Evolutionary conservation across 2,888 invertebrate genomes (phyloP), one percentile per base, ranked within the genome.

Genomic region (Chesias legatella): DNA sequence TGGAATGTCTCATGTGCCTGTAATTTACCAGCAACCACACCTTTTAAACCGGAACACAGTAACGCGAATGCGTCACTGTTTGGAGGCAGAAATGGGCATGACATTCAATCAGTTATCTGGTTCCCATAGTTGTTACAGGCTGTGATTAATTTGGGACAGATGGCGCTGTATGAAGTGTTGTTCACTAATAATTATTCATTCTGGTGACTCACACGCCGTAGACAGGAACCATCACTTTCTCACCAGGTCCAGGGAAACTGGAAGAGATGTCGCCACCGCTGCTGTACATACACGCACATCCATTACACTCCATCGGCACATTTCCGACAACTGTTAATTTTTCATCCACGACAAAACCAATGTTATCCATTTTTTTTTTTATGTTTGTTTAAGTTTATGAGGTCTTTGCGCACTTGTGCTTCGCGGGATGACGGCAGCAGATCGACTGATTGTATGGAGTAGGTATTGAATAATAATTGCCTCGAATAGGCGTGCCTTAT

Each of bases 341-440:
- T 43, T 81, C 80, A 35, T 76, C 79, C 3, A 63, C 48, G 11
- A 67, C 67, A 34, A 82, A 83, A n/a, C 74, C 80, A 1, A 66
- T 59, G 46, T 83, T 83, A 43, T 83, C 81, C 83, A 83, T 83
- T 35, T 35, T 53, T 5, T 17, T 17, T 17, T 17, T 17, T 8
- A 25, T 7, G 13, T 7, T 20, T 1, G 7, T 8, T 11, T 11
- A n/a, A 11, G 10, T 10, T 5, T 17, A 3, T 17, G 13, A 5
- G 5, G 2, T 17, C 13, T 17, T 17, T 17, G 13, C 13, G 2
- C 13, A 17, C 13, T 17, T 17, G 13, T 24, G 24, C 5, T 3
- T 20, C 21, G 10, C 26, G 17, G 29, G 5, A 25, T 32, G 27
- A 29, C 36, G 25, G 0, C n/a, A 11, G 7, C 13, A n/a, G 4